Evolutionary conservation across 2,888 invertebrate genomes (phyloP), one percentile per base, ranked within the genome.

Genomic region (Hoplodrina blanda): DNA sequence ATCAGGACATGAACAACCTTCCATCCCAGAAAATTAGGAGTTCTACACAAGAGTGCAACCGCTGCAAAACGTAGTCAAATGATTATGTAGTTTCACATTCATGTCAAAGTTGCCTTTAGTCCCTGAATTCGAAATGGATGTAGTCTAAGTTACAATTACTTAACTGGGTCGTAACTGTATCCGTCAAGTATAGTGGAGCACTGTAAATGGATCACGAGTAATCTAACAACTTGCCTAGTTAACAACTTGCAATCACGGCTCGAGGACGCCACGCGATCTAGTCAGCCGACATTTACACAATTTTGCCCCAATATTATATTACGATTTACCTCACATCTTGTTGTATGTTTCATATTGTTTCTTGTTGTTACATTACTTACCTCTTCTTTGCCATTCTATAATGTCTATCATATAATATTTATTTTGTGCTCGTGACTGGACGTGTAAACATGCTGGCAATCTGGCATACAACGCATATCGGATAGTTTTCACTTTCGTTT

Each of bases 181-280:
- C 83, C 72, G 76, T 78, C 81, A 77, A 83, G 79, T 82, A 76
- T 74, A 82, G 73, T 86, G 67, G 82, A 83, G 78, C 77, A 80
- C 68, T 73, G 81, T 84, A 80, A 87, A 85, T 78, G 73, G 80
- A 82, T 78, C 82, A 82, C 76, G 75, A 83, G 82, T 81, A 85
- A 87, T 81, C 77, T 77, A 83, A 84, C 74, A 77, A 84, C 73
- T 82, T 80, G 76, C 82, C 80, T 83, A 83, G 87, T 87, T 88
- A 87, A 83, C 84, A 82, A 87, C 81, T 86, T 73, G 81, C 81
- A 86, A 88, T 87, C 82, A 80, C 65, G 56, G 61, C 68, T 73
- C 63, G 79, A 82, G 80, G 81, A 80, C 76, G 77, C 77, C 77
- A 83, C 78, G 84, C 84, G 77, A 86, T 84, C 78, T 77, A 77